A percentile compares a stretch with the other conserved stretches of the same genome.
Evolutionary conservation across 2,888 invertebrate species (phyloP).

Genomic region (Tachina grossa): DNA sequence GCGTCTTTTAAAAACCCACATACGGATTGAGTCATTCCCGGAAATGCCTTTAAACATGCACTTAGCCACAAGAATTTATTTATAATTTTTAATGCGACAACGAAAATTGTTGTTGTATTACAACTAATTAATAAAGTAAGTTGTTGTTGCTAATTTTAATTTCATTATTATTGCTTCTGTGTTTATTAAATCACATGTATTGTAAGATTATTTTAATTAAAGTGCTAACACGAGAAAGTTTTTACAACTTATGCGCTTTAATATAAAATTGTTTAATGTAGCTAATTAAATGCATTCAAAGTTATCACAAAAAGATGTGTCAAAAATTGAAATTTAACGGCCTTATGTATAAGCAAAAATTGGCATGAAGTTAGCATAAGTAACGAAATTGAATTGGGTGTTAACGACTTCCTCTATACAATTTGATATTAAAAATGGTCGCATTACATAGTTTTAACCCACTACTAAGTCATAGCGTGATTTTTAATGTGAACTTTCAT

Average conservation of each 20-base stretch:
- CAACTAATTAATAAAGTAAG: slow-evolving; percentile 43
- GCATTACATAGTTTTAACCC: too few relatives aligned
- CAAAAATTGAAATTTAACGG: too few relatives aligned
- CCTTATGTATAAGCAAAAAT: too few relatives aligned
- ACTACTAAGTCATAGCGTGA: too few relatives aligned
- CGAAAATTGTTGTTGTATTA: slow-evolving; percentile 34
- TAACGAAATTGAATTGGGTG: too few relatives aligned
- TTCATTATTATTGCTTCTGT: not conserved
- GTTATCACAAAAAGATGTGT: too few relatives aligned
- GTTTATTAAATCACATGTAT: slow-evolving; percentile 17
- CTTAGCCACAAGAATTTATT: slow-evolving; percentile 45
- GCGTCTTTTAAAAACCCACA: slow-evolving; percentile 14
- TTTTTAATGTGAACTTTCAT: too few relatives aligned
- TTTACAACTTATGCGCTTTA: not conserved
- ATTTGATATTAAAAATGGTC: too few relatives aligned
- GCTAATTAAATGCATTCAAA: too few relatives aligned
- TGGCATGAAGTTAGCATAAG: too few relatives aligned
- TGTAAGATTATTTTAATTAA: slow-evolving; percentile 1
- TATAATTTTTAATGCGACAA: slow-evolving; percentile 33
- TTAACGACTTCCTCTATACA: too few relatives aligned
- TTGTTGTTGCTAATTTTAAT: slow-evolving; percentile 5
- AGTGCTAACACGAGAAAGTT: not conserved
- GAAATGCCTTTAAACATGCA: slow-evolving; percentile 37
- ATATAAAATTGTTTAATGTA: too few relatives aligned
- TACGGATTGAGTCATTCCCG: slow-evolving; percentile 47